These are phyloP conservation scores for Benthosema pterotum DNA, from an alignment of 2,797 vertebrate species.

Conservation along the genomic window DNA sequence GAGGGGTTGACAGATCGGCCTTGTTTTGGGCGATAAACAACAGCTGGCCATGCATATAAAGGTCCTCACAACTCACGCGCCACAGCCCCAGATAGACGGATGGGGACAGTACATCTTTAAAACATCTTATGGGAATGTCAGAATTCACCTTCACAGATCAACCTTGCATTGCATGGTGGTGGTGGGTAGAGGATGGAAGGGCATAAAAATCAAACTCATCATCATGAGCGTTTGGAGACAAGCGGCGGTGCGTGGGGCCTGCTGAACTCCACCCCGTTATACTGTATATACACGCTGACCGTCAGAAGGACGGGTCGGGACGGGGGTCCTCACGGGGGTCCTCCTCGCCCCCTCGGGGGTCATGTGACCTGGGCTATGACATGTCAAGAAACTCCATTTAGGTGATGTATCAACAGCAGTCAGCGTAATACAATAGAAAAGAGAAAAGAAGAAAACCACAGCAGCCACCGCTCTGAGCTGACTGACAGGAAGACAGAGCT, in stretches of 20 bases:
- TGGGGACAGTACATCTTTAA: conserved; percentile 59
- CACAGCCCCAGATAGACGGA: conserved; percentile 48
- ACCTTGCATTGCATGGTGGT: conserved; percentile 33
- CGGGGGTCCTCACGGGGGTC: conserved; percentile 46
- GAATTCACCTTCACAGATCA: conserved; percentile 68
- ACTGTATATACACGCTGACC: conserved; percentile 45
- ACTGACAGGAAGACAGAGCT: conserved; percentile 69
- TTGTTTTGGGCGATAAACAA: conserved; percentile 68
- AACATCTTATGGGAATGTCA: conserved; percentile 53
- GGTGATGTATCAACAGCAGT: conserved; percentile 63
- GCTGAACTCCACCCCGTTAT: conserved; percentile 26
- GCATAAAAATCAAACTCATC: conserved; percentile 60
- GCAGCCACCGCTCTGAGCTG: conserved; percentile 36
- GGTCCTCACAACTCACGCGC: conserved; percentile 51
- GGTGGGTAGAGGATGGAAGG: conserved; percentile 41
- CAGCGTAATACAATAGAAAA: conserved; percentile 56
- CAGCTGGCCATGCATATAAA: conserved; percentile 77
- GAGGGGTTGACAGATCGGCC: conserved; percentile 58
- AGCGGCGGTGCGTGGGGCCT: too few species aligned
- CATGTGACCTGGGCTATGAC: conserved; percentile 64
- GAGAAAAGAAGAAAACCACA: conserved; percentile 52
- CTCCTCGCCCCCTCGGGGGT: too few species aligned
- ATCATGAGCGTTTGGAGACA: conserved; percentile 29
- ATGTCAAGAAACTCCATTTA: conserved; percentile 64
- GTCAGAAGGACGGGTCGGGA: conserved; percentile 32